Base-by-base conservation (phyloP, 1,140 invertebrate species). In the Neodiprion lecontei region DNA sequence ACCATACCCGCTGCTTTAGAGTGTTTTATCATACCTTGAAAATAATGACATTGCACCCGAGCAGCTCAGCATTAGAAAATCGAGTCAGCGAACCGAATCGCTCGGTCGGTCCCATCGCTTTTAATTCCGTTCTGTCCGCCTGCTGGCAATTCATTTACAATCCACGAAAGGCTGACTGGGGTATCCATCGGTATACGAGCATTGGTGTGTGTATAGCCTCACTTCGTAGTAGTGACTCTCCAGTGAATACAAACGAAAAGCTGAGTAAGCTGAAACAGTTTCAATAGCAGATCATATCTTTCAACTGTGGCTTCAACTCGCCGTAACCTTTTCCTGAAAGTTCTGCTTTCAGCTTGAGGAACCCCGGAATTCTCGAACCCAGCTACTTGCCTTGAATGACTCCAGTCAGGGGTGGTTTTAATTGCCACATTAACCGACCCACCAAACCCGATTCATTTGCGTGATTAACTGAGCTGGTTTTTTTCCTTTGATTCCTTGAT, bases 131-230 rank as follows among this genome's bases (percentile, higher is more conserved):
- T 40, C 28, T 40, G 28, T 40, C 28, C 28, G 12, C 61, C 17
- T 65, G 65, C 48, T 23, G n/a, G 67, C 72, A 69, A 74, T 74
- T 74, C 73, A 74, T 74, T 74, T 61, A 65, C 48, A 74, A 74
- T 70, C 53, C 73, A n/a, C 48, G 49, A 14, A 61, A 61, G 53
- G 53, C 11, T 61, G 53, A 61, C 3, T 61, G 53, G 11, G 28
- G 28, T 40, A 40, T 4, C 28, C 28, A 40, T 40, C 28, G 28
- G 28, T 40, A 40, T 40, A 40, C 28, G 5, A 3, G 28, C 5
- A 40, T 40, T 40, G 0, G 28, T 40, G 28, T 40, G 5, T 40
- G 28, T 40, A 40, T 40, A 40, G 5, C 28, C 28, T 5, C 28
- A 40, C 28, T 40, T 40, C 61, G 61, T 65, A 7, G 61, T 40